Conservation (phyloP, 2,888 invertebrate genomes). For the Globia sparganii region DNA sequence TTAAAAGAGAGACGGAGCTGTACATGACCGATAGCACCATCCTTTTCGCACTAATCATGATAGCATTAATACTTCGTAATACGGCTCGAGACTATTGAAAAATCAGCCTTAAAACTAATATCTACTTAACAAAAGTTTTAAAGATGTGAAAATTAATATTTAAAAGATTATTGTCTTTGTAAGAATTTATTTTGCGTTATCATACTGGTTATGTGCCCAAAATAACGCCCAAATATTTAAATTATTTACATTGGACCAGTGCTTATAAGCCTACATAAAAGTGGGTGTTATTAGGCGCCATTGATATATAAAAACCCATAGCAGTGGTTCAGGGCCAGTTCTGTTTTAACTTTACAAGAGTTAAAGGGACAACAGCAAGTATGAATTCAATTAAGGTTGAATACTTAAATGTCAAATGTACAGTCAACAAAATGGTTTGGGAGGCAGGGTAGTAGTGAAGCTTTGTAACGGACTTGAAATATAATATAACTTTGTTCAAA, state of each 20-base stretch:
- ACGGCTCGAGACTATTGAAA: neutral
- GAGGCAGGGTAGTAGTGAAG: too few species aligned
- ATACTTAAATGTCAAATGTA: constrained; percentile 5
- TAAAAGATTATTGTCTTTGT: neutral
- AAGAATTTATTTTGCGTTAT: neutral
- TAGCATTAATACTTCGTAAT: neutral
- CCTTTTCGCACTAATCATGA: neutral
- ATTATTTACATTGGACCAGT: constrained; percentile 9
- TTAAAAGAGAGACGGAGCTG: neutral
- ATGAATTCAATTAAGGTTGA: constrained; percentile 14
- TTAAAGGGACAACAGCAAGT: constrained; percentile 9
- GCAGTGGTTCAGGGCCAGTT: neutral
- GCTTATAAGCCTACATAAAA: constrained; percentile 15
- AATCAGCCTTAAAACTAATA: constrained; percentile 1
- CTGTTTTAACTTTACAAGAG: neutral
- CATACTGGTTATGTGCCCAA: neutral
- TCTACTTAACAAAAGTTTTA: constrained; percentile 30
- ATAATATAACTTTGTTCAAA: too few species aligned
- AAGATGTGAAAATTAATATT: constrained; percentile 26
- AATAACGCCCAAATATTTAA: neutral
- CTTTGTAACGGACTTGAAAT: too few species aligned
- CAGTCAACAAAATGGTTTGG: constrained; percentile 33
- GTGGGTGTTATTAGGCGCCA: constrained; percentile 8
- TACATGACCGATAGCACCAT: neutral
- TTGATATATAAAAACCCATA: neutral